phyloP scores from a whole-genome alignment of 1,140 invertebrate genomes.

The Drosophila bocki region DNA sequence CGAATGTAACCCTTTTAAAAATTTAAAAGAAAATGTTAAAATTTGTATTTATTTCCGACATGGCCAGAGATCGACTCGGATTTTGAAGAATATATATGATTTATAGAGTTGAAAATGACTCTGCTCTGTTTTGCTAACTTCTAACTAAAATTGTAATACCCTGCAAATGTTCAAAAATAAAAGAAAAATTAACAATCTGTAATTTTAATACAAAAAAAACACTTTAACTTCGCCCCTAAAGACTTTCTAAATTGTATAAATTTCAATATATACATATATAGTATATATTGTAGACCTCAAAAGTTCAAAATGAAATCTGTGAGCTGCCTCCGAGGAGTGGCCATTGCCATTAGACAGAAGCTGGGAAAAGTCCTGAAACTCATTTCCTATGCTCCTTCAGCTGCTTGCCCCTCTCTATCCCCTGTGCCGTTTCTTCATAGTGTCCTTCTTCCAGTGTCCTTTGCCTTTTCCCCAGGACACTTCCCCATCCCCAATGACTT shows the following conservation, averaged over 20 bases:
- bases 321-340: constrained; percentile 32
- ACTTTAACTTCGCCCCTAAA: constrained; percentile 9
- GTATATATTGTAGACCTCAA: constrained; percentile 25
- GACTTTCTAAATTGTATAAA: constrained; percentile 17
- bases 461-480: constrained; percentile 27
- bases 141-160: too few relatives aligned
- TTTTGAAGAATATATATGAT: too few relatives aligned
- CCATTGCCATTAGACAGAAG: constrained; percentile 44
- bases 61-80: too few relatives aligned
- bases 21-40: too few relatives aligned
- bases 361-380: constrained; percentile 53
- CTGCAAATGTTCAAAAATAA: too few relatives aligned
- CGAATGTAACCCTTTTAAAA: too few relatives aligned
- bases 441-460: neutral
- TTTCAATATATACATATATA: constrained; percentile 9
- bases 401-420: neutral
- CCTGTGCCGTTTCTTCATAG: too few relatives aligned
- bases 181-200: too few relatives aligned
- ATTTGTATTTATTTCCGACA: too few relatives aligned
- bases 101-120: too few relatives aligned
- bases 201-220: neutral
- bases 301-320: constrained; percentile 52
- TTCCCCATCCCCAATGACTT: constrained; percentile 8
- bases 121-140: too few relatives aligned
- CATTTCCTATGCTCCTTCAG: constrained; percentile 53